phyloP scores from a whole-genome alignment of 2,113 vertebrate species.

The Poeciliopsis turrubarensis region DNA sequence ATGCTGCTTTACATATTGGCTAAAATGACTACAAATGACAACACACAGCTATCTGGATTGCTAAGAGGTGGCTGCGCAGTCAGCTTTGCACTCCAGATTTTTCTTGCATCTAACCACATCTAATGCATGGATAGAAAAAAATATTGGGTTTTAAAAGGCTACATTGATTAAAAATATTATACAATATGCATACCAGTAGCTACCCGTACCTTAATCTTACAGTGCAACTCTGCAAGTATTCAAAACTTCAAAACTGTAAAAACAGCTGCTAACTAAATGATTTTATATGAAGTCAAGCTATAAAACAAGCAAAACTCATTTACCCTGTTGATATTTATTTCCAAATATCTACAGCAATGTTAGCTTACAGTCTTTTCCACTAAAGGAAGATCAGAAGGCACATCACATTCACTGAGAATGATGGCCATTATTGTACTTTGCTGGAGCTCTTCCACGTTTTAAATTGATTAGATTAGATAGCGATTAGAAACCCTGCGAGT shows the following conservation, averaged over 20 bases:
- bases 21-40: too few species aligned
- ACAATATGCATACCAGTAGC: neutral
- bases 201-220: neutral
- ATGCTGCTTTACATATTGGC: too few species aligned
- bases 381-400: slow-evolving; percentile 9
- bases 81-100: too few species aligned
- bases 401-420: slow-evolving; percentile 22
- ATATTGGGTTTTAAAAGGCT: too few species aligned
- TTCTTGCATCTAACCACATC: too few species aligned
- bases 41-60: too few species aligned
- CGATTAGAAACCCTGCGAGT: slow-evolving; percentile 42
- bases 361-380: neutral
- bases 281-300: neutral
- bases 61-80: too few species aligned
- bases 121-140: too few species aligned
- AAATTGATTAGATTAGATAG: slow-evolving; percentile 50
- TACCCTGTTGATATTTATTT: neutral
- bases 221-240: neutral
- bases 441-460: slow-evolving; percentile 19
- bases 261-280: neutral
- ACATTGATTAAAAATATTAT: too few species aligned
- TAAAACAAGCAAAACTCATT: neutral
- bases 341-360: neutral
- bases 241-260: too few species aligned
- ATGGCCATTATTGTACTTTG: slow-evolving; percentile 17